phyloP scores from a whole-genome alignment of 2,888 invertebrate genomes.

The Agrochola circellaris region DNA sequence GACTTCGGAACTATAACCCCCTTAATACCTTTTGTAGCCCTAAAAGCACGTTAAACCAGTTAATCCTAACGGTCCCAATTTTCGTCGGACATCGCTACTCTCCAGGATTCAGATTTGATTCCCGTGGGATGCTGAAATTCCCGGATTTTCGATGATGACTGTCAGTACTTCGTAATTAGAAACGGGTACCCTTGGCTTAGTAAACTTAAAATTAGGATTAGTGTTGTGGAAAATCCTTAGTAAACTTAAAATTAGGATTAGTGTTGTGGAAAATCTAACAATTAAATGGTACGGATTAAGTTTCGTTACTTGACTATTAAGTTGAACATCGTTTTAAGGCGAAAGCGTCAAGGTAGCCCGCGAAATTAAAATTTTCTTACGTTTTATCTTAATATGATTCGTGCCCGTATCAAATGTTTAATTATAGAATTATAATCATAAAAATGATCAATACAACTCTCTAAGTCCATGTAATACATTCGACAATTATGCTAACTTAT shows the following conservation, averaged over 20 bases:
- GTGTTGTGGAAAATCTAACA: slow-evolving; percentile 10
- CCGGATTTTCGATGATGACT: slow-evolving; percentile 37
- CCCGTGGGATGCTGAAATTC: slow-evolving; percentile 26
- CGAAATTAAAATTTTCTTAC: too few species aligned
- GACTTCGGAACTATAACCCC: slow-evolving; percentile 16
- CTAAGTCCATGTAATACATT: too few species aligned
- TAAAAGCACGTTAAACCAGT: slow-evolving; percentile 48
- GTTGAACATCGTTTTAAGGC: not conserved
- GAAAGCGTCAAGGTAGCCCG: too few species aligned
- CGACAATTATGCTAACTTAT: too few species aligned
- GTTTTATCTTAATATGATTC: too few species aligned
- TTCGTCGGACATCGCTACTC: slow-evolving; percentile 47
- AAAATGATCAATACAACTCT: too few species aligned
- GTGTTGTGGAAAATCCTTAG: slow-evolving; percentile 14
- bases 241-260: slow-evolving; percentile 25
- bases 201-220: slow-evolving; percentile 25
- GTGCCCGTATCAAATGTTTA: too few species aligned
- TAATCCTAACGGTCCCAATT: slow-evolving; percentile 50
- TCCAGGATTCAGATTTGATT: slow-evolving; percentile 27
- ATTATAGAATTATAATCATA: too few species aligned
- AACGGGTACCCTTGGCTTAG: slow-evolving; percentile 3
- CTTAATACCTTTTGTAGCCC: slow-evolving; percentile 21
- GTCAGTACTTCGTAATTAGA: slow-evolving; percentile 25
- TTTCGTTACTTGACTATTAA: not conserved
- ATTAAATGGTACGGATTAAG: not conserved